Conservation (phyloP, 2,888 invertebrate genomes). For the Drosophila ezoana region DNA sequence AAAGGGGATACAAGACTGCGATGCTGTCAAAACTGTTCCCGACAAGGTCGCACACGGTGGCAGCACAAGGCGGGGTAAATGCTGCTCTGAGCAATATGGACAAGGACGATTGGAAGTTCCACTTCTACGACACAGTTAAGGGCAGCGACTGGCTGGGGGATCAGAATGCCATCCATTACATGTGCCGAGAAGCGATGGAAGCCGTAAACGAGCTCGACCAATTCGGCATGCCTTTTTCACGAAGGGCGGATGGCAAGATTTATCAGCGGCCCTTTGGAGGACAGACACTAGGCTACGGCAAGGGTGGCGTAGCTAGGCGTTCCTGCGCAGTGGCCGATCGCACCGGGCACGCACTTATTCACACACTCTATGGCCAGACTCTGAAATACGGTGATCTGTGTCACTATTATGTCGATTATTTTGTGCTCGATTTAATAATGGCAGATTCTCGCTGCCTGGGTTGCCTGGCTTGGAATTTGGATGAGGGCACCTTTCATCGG, state of each 20-base stretch:
- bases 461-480: constrained; percentile 95
- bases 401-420: constrained; percentile 98
- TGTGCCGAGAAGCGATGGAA: constrained; percentile 94
- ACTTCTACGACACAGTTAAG: constrained; percentile 99
- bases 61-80: constrained; percentile 99
- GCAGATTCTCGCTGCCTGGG: constrained; percentile 95
- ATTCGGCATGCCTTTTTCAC: constrained; percentile 98
- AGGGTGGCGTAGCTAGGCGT: constrained; percentile 97
- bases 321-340: constrained; percentile 98
- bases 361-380: constrained; percentile 98
- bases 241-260: constrained; percentile 96
- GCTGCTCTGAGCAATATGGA: constrained; percentile 98
- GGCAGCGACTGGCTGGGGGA: constrained; percentile 99
- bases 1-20: constrained; percentile 97
- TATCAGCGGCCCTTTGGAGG: constrained; percentile 99
- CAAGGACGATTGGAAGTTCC: constrained; percentile 96
- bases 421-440: constrained; percentile 98
- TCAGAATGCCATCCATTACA: constrained; percentile 99
- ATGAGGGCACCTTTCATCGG: constrained; percentile 97
- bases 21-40: constrained; percentile 98
- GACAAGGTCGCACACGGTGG: constrained; percentile 98
- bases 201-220: constrained; percentile 95
- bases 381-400: constrained; percentile 96
- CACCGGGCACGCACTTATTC: constrained; percentile 98
- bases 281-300: constrained; percentile 97